Evolutionary conservation across 2,888 invertebrate species (phyloP).

Genomic region (Melipona bicolor): DNA sequence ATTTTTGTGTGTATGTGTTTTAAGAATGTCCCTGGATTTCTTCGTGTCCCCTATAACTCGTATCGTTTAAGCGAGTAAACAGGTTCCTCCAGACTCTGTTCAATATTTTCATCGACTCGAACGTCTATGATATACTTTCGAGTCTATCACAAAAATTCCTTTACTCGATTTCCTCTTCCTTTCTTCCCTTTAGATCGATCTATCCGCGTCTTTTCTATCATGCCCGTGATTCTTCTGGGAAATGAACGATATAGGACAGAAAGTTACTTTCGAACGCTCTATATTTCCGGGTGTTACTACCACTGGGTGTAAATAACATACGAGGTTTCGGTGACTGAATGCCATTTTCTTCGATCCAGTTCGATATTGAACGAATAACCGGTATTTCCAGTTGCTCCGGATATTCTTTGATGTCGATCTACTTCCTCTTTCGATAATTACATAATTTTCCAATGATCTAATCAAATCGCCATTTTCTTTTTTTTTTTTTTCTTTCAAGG

Average conservation of each 20-base stretch:
- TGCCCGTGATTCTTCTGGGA: slow-evolving; percentile 10
- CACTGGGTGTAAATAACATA: slow-evolving; percentile 25
- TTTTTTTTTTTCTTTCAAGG: no score
- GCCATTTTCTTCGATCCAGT: slow-evolving; percentile 2
- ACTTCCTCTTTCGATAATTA: slow-evolving; percentile 19
- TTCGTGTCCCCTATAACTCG: not conserved
- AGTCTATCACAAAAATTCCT: slow-evolving; percentile 21
- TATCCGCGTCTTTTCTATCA: slow-evolving; percentile 21
- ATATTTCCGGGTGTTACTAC: slow-evolving; percentile 25
- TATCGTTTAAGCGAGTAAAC: not conserved
- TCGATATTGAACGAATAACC: slow-evolving; percentile 12
- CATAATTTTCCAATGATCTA: not conserved
- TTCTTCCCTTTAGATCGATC: slow-evolving; percentile 13
- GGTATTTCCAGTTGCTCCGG: slow-evolving; percentile 31
- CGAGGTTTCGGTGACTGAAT: slow-evolving; percentile 11
- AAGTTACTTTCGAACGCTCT: slow-evolving; percentile 19
- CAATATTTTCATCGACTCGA: slow-evolving; percentile 3
- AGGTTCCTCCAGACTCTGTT: not conserved
- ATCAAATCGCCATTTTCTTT: not conserved
- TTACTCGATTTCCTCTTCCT: slow-evolving; percentile 14
- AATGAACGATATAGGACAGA: slow-evolving; percentile 6
- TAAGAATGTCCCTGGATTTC: no score
- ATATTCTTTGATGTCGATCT: slow-evolving; percentile 4
- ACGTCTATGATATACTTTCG: not conserved
- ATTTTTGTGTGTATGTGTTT: no score